Percentiles rank a stretch among this genome's conserved stretches.
Conservation (phyloP, 2,113 vertebrate genomes). For the Lucifuga dentata region DNA sequence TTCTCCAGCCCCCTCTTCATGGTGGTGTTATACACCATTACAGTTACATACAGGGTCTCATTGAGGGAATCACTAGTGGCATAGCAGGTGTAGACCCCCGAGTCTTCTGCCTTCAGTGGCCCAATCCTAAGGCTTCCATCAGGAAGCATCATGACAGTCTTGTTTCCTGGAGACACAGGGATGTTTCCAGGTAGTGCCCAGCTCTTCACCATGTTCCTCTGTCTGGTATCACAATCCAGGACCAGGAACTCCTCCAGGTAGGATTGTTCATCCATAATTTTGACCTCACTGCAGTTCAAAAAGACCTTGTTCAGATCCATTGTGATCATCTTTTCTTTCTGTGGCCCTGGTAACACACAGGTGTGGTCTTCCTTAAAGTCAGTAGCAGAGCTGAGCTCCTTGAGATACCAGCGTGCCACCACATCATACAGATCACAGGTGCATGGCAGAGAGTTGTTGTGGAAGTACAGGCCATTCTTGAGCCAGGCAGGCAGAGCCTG, state of each 20-base stretch:
- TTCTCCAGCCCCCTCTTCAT: slow-evolving; percentile 85
- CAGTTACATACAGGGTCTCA: slow-evolving; percentile 91
- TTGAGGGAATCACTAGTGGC: slow-evolving; percentile 89
- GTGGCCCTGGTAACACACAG: slow-evolving; percentile 72
- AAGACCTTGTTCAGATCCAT: slow-evolving; percentile 78
- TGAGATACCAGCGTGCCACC: slow-evolving; percentile 86
- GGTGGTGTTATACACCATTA: slow-evolving; percentile 91
- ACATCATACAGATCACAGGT: slow-evolving; percentile 89
- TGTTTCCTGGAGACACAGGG: slow-evolving; percentile 72
- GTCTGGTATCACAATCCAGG: slow-evolving; percentile 90
- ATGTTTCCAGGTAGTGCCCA: slow-evolving; percentile 90
- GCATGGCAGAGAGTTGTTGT: slow-evolving; percentile 90
- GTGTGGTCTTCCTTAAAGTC: slow-evolving; percentile 89
- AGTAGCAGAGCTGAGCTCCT: slow-evolving; percentile 85
- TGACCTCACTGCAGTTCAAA: slow-evolving; percentile 93
- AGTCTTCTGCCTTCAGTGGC: slow-evolving; percentile 84
- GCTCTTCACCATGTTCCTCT: slow-evolving; percentile 82
- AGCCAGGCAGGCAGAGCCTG: slow-evolving; percentile 90
- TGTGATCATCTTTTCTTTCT: slow-evolving; percentile 69
- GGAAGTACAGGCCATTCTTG: slow-evolving; percentile 93
- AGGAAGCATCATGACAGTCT: slow-evolving; percentile 68
- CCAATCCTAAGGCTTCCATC: slow-evolving; percentile 86
- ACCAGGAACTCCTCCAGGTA: slow-evolving; percentile 87
- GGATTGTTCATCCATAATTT: slow-evolving; percentile 81
- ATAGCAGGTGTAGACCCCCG: slow-evolving; percentile 91